phyloP scores from a whole-genome alignment of 2,113 vertebrate species.

The Trogon surrucura region DNA sequence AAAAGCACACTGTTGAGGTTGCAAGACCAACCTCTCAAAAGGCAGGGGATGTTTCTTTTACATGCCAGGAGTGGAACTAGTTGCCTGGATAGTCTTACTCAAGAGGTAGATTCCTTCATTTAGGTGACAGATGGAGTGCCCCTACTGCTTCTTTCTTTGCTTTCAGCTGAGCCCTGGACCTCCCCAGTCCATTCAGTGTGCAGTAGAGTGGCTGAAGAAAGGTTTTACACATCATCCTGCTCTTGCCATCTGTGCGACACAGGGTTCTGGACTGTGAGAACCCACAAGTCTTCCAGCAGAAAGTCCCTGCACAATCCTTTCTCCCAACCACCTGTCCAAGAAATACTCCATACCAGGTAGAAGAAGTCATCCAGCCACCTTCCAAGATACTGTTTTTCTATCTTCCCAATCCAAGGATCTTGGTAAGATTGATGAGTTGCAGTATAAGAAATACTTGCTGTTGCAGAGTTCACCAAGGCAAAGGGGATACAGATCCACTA shows the following conservation, averaged over 20 bases:
- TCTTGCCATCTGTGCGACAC: not conserved
- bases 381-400: constrained; percentile 68
- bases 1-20: not conserved
- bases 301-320: rapidly evolving
- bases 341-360: constrained; percentile 70
- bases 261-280: not conserved
- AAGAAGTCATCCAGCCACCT: constrained; percentile 79
- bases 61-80: not conserved
- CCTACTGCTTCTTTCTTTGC: not conserved
- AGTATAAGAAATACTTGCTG: constrained; percentile 57
- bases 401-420: constrained; percentile 75
- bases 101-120: not conserved
- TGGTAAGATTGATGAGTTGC: constrained; percentile 59
- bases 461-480: constrained; percentile 73
- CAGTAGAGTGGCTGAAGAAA: not conserved
- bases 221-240: not conserved
- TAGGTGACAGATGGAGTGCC: not conserved
- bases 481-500: constrained; percentile 82
- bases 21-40: not conserved
- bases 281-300: not conserved
- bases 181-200: not conserved
- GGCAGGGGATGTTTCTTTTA: not conserved
- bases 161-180: not conserved
- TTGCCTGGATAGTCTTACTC: not conserved
- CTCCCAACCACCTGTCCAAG: not conserved